Conservation (phyloP, 2,113 vertebrate species). For the Acanthochromis polyacanthus region DNA sequence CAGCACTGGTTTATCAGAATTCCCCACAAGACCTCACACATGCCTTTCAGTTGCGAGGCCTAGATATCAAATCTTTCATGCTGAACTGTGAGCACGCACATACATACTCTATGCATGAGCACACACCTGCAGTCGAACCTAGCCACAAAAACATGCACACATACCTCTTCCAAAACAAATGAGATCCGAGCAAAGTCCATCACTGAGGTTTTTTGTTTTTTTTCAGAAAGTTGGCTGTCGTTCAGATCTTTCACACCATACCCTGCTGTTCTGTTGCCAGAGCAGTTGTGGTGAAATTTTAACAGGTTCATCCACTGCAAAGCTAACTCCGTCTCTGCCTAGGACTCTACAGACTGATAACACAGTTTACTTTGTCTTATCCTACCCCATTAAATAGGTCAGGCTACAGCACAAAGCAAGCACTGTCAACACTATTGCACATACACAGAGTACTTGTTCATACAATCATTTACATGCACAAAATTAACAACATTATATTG, state of each 20-base stretch:
- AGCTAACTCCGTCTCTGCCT: constrained; percentile 63
- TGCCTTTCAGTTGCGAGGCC: constrained; percentile 45
- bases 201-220: constrained; percentile 20
- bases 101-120: background rate
- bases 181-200: constrained; percentile 49
- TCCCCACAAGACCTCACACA: constrained; percentile 52
- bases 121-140: constrained; percentile 2
- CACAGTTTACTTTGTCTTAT: constrained; percentile 81
- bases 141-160: background rate
- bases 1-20: constrained; percentile 55
- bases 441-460: constrained; percentile 29
- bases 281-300: constrained; percentile 80
- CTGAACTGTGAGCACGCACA: background rate
- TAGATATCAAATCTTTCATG: constrained; percentile 12
- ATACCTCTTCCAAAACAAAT: constrained; percentile 24
- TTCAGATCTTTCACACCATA: constrained; percentile 68
- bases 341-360: constrained; percentile 77
- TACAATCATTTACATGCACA: constrained; percentile 15
- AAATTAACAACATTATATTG: constrained; percentile 14
- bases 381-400: constrained; percentile 74
- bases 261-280: constrained; percentile 51
- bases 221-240: constrained; percentile 31
- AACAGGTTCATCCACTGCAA: constrained; percentile 81
- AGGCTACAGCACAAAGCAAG: constrained; percentile 74
- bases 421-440: constrained; percentile 65